Percentiles rank a stretch among this genome's conserved stretches.
phyloP scores from a whole-genome alignment of 2,113 vertebrate genomes.

The Zosterops hypoxanthus region DNA sequence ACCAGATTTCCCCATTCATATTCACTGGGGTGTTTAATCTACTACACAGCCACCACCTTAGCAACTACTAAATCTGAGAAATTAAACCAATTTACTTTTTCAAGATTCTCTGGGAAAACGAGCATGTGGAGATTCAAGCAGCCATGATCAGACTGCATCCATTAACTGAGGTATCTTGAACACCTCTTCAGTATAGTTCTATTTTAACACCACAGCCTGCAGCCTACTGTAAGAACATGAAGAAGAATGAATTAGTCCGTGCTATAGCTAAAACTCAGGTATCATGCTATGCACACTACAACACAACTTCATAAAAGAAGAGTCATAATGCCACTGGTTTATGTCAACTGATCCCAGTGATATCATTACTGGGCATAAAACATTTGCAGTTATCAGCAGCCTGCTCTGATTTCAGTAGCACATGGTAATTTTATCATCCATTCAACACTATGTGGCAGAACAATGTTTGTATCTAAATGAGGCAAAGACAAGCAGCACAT shows the following conservation, averaged over 20 bases:
- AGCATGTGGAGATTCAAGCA: background rate
- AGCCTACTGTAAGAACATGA: background rate
- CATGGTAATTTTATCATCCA: background rate
- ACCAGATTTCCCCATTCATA: background rate
- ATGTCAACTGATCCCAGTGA: background rate
- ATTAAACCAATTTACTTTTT: background rate
- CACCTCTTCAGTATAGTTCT: background rate
- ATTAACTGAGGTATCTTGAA: fast-evolving
- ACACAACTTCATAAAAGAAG: background rate
- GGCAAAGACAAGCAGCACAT: background rate
- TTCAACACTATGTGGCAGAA: background rate
- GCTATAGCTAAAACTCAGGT: background rate
- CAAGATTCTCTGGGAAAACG: background rate
- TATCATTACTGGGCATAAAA: background rate
- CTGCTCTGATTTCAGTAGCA: background rate
- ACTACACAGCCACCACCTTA: background rate
- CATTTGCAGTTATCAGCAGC: background rate
- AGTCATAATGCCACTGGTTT: background rate
- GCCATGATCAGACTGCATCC: background rate
- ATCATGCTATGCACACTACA: fast-evolving
- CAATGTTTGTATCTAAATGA: background rate
- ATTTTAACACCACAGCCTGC: background rate
- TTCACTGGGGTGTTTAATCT: background rate
- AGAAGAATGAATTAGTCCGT: background rate
- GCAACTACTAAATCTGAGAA: background rate